Evolutionary conservation across 2,888 invertebrate genomes (phyloP), one percentile per base, ranked within the genome.

Genomic region (Acheta domesticus): DNA sequence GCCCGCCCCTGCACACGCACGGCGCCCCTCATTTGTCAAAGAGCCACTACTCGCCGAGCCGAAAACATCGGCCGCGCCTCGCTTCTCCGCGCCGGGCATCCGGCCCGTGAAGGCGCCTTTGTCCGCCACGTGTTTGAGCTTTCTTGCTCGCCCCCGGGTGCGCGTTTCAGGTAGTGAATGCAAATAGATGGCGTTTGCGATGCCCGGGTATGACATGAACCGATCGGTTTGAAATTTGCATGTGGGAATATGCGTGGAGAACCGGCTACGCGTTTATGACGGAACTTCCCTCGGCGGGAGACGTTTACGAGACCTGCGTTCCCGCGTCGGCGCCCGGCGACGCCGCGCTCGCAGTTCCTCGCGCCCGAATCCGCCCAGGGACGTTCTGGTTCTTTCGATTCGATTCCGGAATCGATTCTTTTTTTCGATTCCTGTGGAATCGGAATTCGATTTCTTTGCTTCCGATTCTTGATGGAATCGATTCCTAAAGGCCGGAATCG

Each of bases 141-240:
- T 62, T n/a, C 62, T 14, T 14, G 16, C 16, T 62, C 62, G 62
- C 16, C 62, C 14, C 16, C 62, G 62, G 62, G 62, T 14, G 62
- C 62, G 16, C 14, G 62, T 62, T 62, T 62, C 62, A 62, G 62
- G 62, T 62, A 62, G 62, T 62, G 62, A 62, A n/a, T 62, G 62
- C 12, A 62, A 62, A 62, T n/a, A 19, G 16, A 62, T 62, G 4
- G 12, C 62, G 62, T 62, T 62, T 62, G 36, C 36, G 36, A 36
- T 36, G 36, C 36, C 8, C 36, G 36, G 62, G 62, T 62, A 62
- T 62, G 62, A 62, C 62, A 1, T 62, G 62, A 1, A 19, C 16
- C n/a, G 14, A 19, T 8, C 62, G 62, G 5, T 62, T n/a, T 62
- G 14, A n/a, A 62, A 62, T 62, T 62, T 62, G 62, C 62, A 62